Base-by-base conservation (phyloP, 2,113 vertebrate species). In the Ctenomys sociabilis region DNA sequence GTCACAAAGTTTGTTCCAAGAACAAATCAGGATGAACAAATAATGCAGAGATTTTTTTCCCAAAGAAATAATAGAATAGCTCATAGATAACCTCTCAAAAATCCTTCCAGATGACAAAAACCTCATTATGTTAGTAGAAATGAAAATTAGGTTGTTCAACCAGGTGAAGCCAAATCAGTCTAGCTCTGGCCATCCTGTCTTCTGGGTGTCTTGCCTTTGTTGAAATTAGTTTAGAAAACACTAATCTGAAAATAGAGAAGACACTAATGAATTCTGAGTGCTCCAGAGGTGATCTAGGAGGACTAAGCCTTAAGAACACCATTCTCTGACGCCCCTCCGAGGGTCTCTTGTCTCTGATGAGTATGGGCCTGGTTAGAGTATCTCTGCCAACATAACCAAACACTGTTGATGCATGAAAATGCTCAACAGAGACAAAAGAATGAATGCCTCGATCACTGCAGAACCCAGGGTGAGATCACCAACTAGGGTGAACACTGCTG, bases 211-310 rank as follows among this genome's bases (percentile, higher is more conserved):
- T 83, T n/a, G 11, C 72, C 45, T 66, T 90, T 26, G 78, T 73
- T 66, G 61, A 94, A 94, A 87, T 92, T 52, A 68, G 45, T 63
- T 84, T 94, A 52, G 63, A 61, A 64, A 94, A 95, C 92, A 72
- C 40, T 52, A 95, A 83, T 28, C 61, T 90, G 59, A 70, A 90
- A 94, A 75, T 7, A 59, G n/a, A 32, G 61, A 82, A 82, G 57
- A 95, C 19, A 81, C 24, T 82, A 70, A 68, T 59, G 37, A 35
- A 93, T 66, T 24, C 30, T 78, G 85, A 54, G 24, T 43, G 22
- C 72, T 82, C 12, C 72, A 86, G 80, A 49, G 9, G n/a, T 17
- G 49, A 61, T 13, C 59, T 54, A 43, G 12, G 66, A 45, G 35
- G 40, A 75, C 52, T 66, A 8, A 21, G 49, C 59, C 81, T 43